Evolutionary conservation across 1,140 invertebrate genomes (phyloP), one percentile per base, ranked within the genome.

Genomic region (Tigriopus japonicus): DNA sequence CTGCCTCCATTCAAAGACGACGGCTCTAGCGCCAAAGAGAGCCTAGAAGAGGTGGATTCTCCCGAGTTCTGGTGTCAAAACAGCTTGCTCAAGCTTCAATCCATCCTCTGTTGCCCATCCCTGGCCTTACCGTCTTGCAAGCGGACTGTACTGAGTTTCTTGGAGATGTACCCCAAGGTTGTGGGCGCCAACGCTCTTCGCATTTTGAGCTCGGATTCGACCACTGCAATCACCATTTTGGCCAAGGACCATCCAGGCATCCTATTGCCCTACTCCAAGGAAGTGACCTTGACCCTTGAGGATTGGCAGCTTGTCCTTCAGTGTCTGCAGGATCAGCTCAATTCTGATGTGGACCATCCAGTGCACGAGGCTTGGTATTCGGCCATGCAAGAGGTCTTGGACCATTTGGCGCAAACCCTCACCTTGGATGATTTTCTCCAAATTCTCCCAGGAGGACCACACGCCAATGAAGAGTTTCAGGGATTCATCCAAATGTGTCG

Each of bases 61-160:
- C 55, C 55, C 14, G 55, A 58, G 41, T 58, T 58, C 17, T 58
- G 55, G 55, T 58, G 55, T 58, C 55, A 58, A 19, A 58, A 58
- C 21, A 28, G 21, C 15, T 41, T 58, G 28, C 55, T 58, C 40
- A 58, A 58, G 28, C 55, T 58, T 13, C 55, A 58, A 23, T 58
- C 55, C 13, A n/a, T 58, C 23, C 41, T 58, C 14, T 58, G 55
- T 19, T 41, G 55, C 40, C 2, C 24, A n/a, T 17, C 42, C n/a
- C 15, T 40, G 17, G 21, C n/a, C 24, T 19, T 19, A 17, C 14
- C 23, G 7, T n/a, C 13, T 3, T 35, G 17, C 40, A 49, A 49
- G 21, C 2, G 45, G 6, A 49, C 21, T 21, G 42, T 58, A 2
- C 55, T 41, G 24, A 41, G 40, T 15, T 58, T 41, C 41, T 41